A percentile compares a stretch with the other conserved stretches of the same genome.
Conservation (phyloP, 92 coral and sea anemone species). For the Pocillopora meandrina region DNA sequence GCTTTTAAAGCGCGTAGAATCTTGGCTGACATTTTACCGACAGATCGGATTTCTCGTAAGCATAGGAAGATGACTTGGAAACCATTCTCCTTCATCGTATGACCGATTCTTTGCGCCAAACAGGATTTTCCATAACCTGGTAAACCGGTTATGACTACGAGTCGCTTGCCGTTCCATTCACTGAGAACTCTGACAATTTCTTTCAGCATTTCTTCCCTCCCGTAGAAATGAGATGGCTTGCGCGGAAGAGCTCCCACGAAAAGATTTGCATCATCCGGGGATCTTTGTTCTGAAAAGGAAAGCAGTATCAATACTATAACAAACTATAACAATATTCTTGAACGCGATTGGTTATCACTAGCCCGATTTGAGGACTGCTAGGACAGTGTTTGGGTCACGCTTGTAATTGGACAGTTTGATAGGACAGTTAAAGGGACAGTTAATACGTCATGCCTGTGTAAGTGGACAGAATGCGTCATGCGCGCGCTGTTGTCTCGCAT, state of each 20-base stretch:
- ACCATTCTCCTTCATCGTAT: slow-evolving; percentile 45
- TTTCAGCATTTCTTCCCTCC: slow-evolving; percentile 36
- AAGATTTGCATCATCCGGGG: not conserved
- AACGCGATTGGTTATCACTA: too few relatives aligned
- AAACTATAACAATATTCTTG: not conserved
- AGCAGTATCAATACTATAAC: not conserved
- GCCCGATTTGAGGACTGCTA: too few relatives aligned
- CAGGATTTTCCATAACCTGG: slow-evolving; percentile 71
- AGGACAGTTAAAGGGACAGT: too few relatives aligned
- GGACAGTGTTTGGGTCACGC: too few relatives aligned
- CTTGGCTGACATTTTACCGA: slow-evolving; percentile 41
- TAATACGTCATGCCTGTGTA: too few relatives aligned
- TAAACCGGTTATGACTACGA: slow-evolving; percentile 60
- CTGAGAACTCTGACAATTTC: slow-evolving; percentile 44
- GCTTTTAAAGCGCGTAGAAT: slow-evolving; percentile 33
- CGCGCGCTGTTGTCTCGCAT: too few relatives aligned
- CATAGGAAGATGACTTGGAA: slow-evolving; percentile 48
- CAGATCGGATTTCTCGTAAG: slow-evolving; percentile 46
- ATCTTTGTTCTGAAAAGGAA: not conserved
- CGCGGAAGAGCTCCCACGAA: slow-evolving; percentile 42
- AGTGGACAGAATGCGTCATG: too few relatives aligned
- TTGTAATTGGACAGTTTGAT: too few relatives aligned
- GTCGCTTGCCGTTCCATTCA: slow-evolving; percentile 42
- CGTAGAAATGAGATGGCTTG: slow-evolving; percentile 54
- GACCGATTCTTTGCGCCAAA: slow-evolving; percentile 52